These are phyloP conservation scores for Lota lota DNA, from an alignment of 2,113 vertebrate species.

Conservation along the genomic window DNA sequence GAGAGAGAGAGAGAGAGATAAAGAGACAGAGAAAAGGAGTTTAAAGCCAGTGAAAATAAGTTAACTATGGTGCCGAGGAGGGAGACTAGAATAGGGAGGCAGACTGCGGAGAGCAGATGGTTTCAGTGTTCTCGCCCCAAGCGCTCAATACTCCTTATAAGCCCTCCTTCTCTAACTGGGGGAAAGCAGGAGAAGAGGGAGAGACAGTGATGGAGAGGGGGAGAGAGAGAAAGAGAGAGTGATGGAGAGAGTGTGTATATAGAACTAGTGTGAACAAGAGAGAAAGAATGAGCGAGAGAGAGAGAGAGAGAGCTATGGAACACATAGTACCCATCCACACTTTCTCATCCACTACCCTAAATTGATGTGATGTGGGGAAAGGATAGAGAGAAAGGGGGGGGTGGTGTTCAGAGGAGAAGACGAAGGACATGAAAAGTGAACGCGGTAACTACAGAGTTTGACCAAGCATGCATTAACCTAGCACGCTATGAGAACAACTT, in stretches of 20 bases:
- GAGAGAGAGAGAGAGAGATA: conserved; percentile 12
- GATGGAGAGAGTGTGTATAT: too few relatives aligned
- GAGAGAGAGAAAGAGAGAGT: conserved; percentile 1
- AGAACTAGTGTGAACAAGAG: conserved; percentile 17
- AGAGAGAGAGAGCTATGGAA: conserved; percentile 34
- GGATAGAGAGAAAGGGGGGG: conserved; percentile 4
- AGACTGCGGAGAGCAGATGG: conserved; percentile 73
- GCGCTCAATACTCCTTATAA: conserved; percentile 29
- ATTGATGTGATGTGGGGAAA: background rate
- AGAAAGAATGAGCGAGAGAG: background rate
- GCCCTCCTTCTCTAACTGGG: conserved; percentile 1
- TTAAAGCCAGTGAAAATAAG: background rate
- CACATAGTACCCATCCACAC: conserved; percentile 58
- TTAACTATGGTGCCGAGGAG: conserved; percentile 2
- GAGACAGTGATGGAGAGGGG: background rate
- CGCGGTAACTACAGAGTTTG: too few relatives aligned
- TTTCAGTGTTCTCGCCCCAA: conserved; percentile 61
- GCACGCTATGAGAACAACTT: too few relatives aligned
- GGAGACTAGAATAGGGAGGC: conserved; percentile 43
- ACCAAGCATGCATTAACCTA: too few relatives aligned
- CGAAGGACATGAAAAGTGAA: too few relatives aligned
- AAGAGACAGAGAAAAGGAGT: background rate
- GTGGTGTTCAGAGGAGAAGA: too few relatives aligned
- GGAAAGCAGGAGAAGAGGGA: conserved; percentile 15
- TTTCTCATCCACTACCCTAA: conserved; percentile 42